A percentile compares a stretch with the other conserved stretches of the same genome.
Evolutionary conservation across 2,888 invertebrate genomes (phyloP).

Genomic region (Limenitis camilla): DNA sequence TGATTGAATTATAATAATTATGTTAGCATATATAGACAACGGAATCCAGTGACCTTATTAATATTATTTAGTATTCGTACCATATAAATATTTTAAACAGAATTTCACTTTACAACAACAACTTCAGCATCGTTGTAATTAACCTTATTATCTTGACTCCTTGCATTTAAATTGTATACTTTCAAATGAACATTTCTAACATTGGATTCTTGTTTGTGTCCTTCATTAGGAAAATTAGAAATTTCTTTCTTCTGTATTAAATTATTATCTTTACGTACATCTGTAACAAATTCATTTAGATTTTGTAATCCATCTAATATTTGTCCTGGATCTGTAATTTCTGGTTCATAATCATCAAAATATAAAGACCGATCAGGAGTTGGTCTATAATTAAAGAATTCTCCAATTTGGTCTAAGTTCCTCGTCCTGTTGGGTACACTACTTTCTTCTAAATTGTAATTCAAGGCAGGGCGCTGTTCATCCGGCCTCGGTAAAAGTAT

Average conservation of each 20-base stretch:
- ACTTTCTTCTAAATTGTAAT: constrained; percentile 48
- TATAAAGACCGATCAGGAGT: constrained; percentile 14
- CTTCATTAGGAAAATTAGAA: neutral
- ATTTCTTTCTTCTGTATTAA: neutral
- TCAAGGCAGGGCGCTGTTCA: constrained; percentile 26
- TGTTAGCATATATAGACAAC: too few species aligned
- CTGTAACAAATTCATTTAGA: neutral
- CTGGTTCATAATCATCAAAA: constrained; percentile 27
- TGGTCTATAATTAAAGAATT: constrained; percentile 30
- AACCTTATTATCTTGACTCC: constrained; percentile 1
- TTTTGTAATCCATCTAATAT: neutral
- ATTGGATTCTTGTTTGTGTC: neutral
- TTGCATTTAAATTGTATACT: constrained; percentile 11
- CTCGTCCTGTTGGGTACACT: constrained; percentile 29
- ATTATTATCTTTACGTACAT: too few species aligned
- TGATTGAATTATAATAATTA: too few species aligned
- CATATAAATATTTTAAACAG: neutral
- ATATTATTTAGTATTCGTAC: too few species aligned
- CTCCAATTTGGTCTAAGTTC: constrained; percentile 37
- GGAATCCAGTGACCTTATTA: too few species aligned
- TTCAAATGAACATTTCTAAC: constrained; percentile 1
- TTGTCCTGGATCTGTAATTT: constrained; percentile 26
- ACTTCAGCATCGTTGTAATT: constrained; percentile 16
- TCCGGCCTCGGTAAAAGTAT: constrained; percentile 37
- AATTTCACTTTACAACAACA: constrained; percentile 10